Base-by-base conservation (phyloP, 1,140 invertebrate genomes). In the Neotoxoptera formosana region DNA sequence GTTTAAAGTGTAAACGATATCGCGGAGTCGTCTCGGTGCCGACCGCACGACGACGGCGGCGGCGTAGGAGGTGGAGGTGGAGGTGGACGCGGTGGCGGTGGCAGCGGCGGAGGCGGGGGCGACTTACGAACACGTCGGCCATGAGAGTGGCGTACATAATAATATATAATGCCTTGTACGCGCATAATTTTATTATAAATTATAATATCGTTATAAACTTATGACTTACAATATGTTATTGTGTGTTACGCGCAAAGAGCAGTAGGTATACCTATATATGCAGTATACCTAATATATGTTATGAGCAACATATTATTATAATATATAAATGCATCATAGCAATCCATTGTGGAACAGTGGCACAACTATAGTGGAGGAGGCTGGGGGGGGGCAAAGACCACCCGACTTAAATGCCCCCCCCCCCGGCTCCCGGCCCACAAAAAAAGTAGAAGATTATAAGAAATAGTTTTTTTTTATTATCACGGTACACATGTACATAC, bases 81-180 rank as follows among this genome's bases (percentile, higher is more conserved):
- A 9, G 7, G 47, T 48, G 47, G 0, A 48, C 7, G 56, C 56
- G 60, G 11, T 23, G 34, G 14, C 21, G 34, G 34, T 23, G 81
- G 36, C 56, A 30, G 11, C 9, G 34, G 14, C 21, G 34, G 34
- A 9, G 81, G 36, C 36, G 34, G 81, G 9, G 83, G 41, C 83
- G 83, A 84, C 83, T 76, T 76, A 41, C 34, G 83, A 84, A 84
- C 83, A 41, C 83, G 83, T 84, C 83, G 83, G 23, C 83, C 83
- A 41, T 84, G 83, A 84, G 36, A 84, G 81, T 83, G 34, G 81
- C 81, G 81, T 34, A 76, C 30, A 76, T 76, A 34, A 76, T 76
- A 76, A 76, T n/a, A 76, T n/a, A 76, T 76, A 76, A 76, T 76
- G n/a, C 60, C 30, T 30, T 76, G 7, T n/a, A 76, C 60, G 30